Base-by-base conservation (phyloP, 2,113 vertebrate genomes). In the Myrmophylax atrothorax region DNA sequence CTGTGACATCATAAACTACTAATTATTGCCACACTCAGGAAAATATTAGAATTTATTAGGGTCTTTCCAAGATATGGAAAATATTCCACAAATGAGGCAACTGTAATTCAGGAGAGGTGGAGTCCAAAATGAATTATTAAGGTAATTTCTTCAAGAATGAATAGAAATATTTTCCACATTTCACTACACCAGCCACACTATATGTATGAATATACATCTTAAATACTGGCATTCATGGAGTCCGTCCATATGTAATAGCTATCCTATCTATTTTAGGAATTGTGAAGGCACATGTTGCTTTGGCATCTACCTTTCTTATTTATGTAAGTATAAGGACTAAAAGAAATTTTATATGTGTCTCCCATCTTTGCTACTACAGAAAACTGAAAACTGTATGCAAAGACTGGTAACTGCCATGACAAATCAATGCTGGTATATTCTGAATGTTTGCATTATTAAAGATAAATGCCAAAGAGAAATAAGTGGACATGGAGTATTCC, bases 11-110 rank as follows among this genome's bases (percentile, higher is more conserved):
- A 94, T 84, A 72, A 94, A 89, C n/a, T 95, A 70, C 53, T 87
- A 90, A 95, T 95, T 96, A 82, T 97, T 97, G 94, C 95, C 94
- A 97, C 49, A 91, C 44, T 94, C 89, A 31, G 68, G 67, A 97
- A 97, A 96, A 90, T 88, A 96, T 77, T 49, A 95, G 62, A 93
- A 96, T 75, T 96, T 89, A 87, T 92, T 90, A 93, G 52, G 47
- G n/a, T 84, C 80, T 52, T 97, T 97, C 95, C 46, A 96, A 96
- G 74, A 78, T 73, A 87, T 55, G 74, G 84, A 93, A 96, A 97
- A 93, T 93, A 90, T 63, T 73, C 87, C 52, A 90, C 28, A 84
- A 94, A 66, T 91, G 40, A 97, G 96, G 81, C 94, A 73, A 89
- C 73, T 89, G 83, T 93, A 93, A 81, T 55, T 96, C 56, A 80